These are phyloP conservation scores for Spheniscus humboldti DNA, from an alignment of 2,797 vertebrate genomes.

Conservation along the genomic window DNA sequence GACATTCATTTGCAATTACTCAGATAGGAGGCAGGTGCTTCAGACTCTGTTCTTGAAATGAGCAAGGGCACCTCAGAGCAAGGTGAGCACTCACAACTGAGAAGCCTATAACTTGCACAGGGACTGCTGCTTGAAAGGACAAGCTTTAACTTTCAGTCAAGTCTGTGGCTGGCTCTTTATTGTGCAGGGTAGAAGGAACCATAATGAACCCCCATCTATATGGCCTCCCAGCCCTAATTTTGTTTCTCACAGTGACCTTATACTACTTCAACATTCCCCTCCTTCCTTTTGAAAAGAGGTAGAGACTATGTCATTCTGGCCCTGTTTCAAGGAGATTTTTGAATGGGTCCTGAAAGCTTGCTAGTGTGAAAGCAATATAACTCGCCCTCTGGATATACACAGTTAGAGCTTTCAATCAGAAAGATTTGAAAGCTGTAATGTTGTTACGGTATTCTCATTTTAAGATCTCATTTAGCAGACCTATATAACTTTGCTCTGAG, in stretches of 20 bases:
- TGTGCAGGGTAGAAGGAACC: background rate
- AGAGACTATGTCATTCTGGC: background rate
- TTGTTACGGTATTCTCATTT: slow-evolving; percentile 12
- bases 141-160: background rate
- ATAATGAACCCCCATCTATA: background rate
- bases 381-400: background rate
- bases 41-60: background rate
- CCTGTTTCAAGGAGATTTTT: background rate
- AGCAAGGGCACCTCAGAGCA: background rate
- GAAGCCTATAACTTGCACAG: background rate
- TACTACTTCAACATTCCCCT: background rate
- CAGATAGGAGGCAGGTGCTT: background rate
- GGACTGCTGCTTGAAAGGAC: background rate
- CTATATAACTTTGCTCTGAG: background rate
- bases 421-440: background rate
- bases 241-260: background rate
- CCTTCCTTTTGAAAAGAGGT: background rate
- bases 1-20: background rate
- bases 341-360: background rate
- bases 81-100: no score
- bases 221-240: background rate
- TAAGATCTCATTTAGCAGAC: slow-evolving; percentile 13
- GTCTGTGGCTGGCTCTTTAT: background rate
- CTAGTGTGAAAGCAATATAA: background rate
- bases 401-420: background rate